These are phyloP conservation scores for Phyllotreta striolata DNA, from an alignment of 2,888 invertebrate species.

Conservation along the genomic window DNA sequence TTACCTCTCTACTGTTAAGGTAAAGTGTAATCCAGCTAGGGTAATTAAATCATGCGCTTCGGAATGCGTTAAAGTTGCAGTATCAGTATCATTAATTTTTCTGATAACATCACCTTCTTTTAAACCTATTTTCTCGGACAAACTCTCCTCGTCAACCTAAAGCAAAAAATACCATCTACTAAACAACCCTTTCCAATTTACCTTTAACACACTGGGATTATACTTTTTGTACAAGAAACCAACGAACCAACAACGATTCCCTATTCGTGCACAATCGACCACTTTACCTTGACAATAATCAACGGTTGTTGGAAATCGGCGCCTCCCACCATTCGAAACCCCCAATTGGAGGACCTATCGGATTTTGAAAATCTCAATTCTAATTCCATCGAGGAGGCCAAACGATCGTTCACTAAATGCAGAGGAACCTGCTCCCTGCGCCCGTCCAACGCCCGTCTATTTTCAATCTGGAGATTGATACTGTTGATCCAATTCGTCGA, in stretches of 20 bases:
- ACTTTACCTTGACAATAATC: slow-evolving; percentile 74
- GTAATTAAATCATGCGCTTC: slow-evolving; percentile 79
- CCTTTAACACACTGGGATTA: no score
- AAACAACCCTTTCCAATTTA: neutral
- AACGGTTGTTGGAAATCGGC: slow-evolving; percentile 77
- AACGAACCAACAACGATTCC: no score
- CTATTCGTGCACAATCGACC: neutral
- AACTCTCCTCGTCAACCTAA: slow-evolving; percentile 81
- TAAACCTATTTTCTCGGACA: slow-evolving; percentile 84
- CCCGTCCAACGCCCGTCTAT: slow-evolving; percentile 1
- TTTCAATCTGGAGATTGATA: slow-evolving; percentile 7
- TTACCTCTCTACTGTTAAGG: slow-evolving; percentile 76
- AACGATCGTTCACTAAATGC: neutral
- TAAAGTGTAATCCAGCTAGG: slow-evolving; percentile 75
- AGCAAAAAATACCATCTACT: slow-evolving; percentile 22
- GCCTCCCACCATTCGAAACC: slow-evolving; percentile 79
- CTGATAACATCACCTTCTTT: slow-evolving; percentile 85
- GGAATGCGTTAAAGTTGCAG: slow-evolving; percentile 76
- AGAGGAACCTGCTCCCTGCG: neutral
- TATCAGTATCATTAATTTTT: slow-evolving; percentile 75
- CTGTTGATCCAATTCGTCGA: slow-evolving; percentile 9
- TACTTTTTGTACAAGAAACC: neutral
- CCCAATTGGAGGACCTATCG: slow-evolving; percentile 73
- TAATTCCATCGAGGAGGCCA: slow-evolving; percentile 67
- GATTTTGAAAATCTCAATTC: slow-evolving; percentile 71